These are phyloP conservation scores for Nipponacmea schrenckii DNA, from an alignment of 2,888 invertebrate genomes.

Conservation along the genomic window DNA sequence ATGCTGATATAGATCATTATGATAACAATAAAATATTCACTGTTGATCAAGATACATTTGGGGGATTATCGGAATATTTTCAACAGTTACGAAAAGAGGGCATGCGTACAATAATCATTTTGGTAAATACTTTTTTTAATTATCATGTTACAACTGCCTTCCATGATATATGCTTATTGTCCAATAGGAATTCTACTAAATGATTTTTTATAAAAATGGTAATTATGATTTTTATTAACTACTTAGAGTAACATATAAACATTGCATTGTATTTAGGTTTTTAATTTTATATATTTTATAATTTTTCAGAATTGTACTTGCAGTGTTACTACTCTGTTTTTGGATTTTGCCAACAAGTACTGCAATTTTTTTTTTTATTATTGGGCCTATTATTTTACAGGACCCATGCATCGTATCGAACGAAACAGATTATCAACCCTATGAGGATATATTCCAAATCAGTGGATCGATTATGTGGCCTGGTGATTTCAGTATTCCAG, in stretches of 20 bases:
- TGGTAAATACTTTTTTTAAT: slow-evolving; percentile 36
- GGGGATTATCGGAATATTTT: slow-evolving; percentile 53
- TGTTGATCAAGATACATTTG: slow-evolving; percentile 47
- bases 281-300: no score
- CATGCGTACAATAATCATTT: slow-evolving; percentile 57
- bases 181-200: no score
- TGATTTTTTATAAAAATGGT: no score
- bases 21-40: slow-evolving; percentile 56
- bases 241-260: no score
- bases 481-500: slow-evolving; percentile 32
- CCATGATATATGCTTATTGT: no score
- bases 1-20: slow-evolving; percentile 63
- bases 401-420: slow-evolving; percentile 56
- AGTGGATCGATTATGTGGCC: slow-evolving; percentile 62
- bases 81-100: slow-evolving; percentile 46
- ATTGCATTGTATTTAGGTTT: no score
- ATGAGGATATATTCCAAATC: slow-evolving; percentile 44
- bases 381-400: slow-evolving; percentile 39
- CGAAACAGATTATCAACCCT: slow-evolving; percentile 54
- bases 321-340: no score
- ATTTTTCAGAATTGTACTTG: no score
- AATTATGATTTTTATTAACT: no score
- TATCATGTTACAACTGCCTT: no score
- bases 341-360: no score
- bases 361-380: no score